phyloP scores from a whole-genome alignment of 37 sponge, comb jelly and placozoan genomes.

The Cladorhizidae sp. region DNA sequence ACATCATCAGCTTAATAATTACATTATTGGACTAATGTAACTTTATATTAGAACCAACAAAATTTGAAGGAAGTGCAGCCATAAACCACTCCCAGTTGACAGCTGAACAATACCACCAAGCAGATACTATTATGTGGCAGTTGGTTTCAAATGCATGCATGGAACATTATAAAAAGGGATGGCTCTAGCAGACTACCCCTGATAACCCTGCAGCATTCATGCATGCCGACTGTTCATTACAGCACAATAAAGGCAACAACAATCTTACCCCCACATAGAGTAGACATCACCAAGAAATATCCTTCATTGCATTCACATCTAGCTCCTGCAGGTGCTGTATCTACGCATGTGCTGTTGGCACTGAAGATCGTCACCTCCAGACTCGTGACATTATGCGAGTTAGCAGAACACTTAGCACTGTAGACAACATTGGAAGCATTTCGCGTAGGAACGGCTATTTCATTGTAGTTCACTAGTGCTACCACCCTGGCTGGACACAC shows the following conservation, averaged over 20 bases:
- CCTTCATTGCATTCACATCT: neutral
- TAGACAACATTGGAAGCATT: neutral
- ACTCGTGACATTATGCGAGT: neutral
- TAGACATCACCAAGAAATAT: neutral
- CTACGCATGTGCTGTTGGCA: neutral
- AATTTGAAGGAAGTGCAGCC: no score
- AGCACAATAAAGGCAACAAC: no score
- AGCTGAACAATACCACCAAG: no score
- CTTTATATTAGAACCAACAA: no score
- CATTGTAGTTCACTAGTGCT: constrained; percentile 1
- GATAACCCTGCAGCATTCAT: no score
- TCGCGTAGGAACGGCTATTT: neutral
- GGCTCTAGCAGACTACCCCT: no score
- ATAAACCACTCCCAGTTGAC: no score
- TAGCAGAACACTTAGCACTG: constrained; percentile 1
- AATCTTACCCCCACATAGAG: neutral
- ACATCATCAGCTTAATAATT: no score
- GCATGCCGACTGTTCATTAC: no score
- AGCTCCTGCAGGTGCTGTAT: neutral
- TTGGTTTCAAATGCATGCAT: no score
- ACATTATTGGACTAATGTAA: no score
- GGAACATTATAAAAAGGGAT: no score
- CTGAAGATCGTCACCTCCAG: neutral
- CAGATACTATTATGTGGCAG: neutral
- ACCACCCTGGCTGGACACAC: neutral